Conservation (phyloP, 37 sponge, comb jelly and placozoan species). For the Agelas oroides region DNA sequence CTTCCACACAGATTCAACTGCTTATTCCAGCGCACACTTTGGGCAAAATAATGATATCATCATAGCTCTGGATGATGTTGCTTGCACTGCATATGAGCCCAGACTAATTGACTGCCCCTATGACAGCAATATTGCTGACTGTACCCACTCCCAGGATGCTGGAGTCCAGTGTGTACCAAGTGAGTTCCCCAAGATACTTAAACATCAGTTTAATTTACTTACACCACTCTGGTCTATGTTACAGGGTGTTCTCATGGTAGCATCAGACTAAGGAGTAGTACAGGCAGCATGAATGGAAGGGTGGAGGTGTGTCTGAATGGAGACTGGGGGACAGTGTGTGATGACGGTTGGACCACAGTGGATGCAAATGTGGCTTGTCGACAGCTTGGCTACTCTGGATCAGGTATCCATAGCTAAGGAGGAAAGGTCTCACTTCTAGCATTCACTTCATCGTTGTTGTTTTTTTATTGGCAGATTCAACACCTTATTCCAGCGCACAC, state of each 20-base stretch:
- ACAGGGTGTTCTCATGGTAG: constrained; percentile 19
- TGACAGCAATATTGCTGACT: too few relatives aligned
- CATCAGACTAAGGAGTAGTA: background rate
- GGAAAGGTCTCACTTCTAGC: too few relatives aligned
- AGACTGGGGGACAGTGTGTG: constrained; percentile 9
- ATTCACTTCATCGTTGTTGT: too few relatives aligned
- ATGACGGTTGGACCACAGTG: background rate
- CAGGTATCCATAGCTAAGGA: too few relatives aligned
- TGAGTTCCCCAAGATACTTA: background rate
- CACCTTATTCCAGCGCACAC: too few relatives aligned
- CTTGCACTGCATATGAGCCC: background rate
- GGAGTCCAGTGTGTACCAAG: background rate
- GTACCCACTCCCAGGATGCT: too few relatives aligned
- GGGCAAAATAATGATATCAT: background rate
- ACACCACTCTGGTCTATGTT: background rate
- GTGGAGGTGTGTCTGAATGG: background rate
- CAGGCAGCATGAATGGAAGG: background rate
- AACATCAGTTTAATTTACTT: too few relatives aligned
- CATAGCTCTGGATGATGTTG: background rate
- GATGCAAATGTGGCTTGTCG: background rate
- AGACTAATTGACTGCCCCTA: background rate
- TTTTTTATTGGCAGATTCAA: too few relatives aligned
- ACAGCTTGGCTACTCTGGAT: background rate
- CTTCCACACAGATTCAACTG: too few relatives aligned
- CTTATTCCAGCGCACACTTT: too few relatives aligned